Conservation (phyloP, 92 coral and sea anemone species). For the Galaxea fascicularis region DNA sequence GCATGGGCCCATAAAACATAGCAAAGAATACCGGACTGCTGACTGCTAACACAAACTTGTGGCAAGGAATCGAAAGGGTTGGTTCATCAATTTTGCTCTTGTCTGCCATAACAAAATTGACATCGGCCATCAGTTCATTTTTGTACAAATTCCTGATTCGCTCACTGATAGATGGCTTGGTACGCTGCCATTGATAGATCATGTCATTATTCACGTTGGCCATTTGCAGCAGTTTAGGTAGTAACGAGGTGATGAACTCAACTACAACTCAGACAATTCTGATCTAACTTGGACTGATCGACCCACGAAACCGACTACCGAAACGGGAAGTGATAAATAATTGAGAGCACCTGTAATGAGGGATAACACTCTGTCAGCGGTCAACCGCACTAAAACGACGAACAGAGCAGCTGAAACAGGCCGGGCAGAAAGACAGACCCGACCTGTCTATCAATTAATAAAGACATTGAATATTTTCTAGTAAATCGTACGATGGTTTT, state of each 20-base stretch:
- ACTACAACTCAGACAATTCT: too few relatives aligned
- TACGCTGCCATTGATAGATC: conserved; percentile 10
- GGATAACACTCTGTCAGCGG: neutral
- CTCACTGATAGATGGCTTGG: conserved; percentile 8
- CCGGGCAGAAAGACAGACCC: too few relatives aligned
- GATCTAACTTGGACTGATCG: too few relatives aligned
- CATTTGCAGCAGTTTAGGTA: neutral
- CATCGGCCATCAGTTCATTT: conserved; percentile 19
- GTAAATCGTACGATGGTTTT: too few relatives aligned
- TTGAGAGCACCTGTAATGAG: neutral
- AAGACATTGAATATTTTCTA: too few relatives aligned
- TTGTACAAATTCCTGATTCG: conserved; percentile 37
- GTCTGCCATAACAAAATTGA: conserved; percentile 9
- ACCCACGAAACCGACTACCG: too few relatives aligned
- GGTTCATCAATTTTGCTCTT: neutral
- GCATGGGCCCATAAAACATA: conserved; percentile 60
- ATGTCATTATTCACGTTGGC: neutral
- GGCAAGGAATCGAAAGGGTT: conserved; percentile 20
- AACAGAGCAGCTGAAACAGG: too few relatives aligned
- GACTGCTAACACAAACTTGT: conserved; percentile 57
- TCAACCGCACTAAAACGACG: too few relatives aligned
- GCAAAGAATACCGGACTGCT: conserved; percentile 68
- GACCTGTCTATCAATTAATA: too few relatives aligned
- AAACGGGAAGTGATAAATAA: neutral
- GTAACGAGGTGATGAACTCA: too few relatives aligned